These are phyloP conservation scores for Notoglanidium macrostoma DNA, from an alignment of 2,797 vertebrate genomes.

Conservation along the genomic window DNA sequence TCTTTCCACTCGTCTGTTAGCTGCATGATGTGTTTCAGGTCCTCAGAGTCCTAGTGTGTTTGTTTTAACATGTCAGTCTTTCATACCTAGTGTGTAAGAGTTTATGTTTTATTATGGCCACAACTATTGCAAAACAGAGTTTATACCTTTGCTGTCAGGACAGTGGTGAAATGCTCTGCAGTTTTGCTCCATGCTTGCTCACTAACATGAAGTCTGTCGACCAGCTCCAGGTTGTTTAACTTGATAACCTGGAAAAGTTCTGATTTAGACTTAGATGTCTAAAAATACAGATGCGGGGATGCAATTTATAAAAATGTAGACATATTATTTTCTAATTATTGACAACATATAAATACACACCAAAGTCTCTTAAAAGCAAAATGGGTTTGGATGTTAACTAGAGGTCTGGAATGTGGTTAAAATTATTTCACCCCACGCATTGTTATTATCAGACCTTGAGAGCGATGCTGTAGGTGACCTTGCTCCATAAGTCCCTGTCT, in stretches of 20 bases:
- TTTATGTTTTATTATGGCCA: background rate
- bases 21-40: constrained; percentile 72
- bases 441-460: constrained; percentile 75
- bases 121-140: background rate
- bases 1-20: constrained; percentile 72
- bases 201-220: constrained; percentile 74
- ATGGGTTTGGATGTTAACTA: background rate
- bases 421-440: background rate
- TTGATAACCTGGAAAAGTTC: constrained; percentile 76
- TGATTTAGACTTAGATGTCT: background rate
- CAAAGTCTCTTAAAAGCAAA: background rate
- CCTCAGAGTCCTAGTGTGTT: constrained; percentile 74
- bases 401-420: background rate
- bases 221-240: constrained; percentile 77
- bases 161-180: constrained; percentile 73
- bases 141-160: constrained; percentile 78
- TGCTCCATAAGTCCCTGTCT: constrained; percentile 84
- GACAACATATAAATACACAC: background rate
- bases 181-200: constrained; percentile 79
- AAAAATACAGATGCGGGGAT: background rate
- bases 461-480: constrained; percentile 75
- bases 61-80: background rate
- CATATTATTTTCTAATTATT: background rate
- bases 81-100: background rate
- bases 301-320: background rate